These are phyloP conservation scores for Drosophila neotestacea DNA, from an alignment of 2,888 invertebrate genomes.

Conservation along the genomic window DNA sequence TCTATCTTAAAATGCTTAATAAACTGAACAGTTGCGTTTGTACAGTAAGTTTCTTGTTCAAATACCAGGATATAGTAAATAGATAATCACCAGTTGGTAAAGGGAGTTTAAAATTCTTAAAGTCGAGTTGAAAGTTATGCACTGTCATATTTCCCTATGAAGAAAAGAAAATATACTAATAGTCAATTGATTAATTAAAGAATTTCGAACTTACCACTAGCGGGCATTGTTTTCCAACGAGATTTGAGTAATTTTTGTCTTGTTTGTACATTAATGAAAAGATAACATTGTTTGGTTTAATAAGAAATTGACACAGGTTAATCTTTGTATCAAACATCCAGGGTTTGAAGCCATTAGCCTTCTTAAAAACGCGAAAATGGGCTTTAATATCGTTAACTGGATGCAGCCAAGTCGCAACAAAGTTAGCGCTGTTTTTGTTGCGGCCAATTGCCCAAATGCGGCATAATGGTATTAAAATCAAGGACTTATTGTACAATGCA, in stretches of 20 bases:
- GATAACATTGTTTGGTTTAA: too few species aligned
- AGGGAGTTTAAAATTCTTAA: background rate
- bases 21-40: background rate
- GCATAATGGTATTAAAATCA: background rate
- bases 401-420: background rate
- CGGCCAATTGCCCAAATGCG: constrained; percentile 2
- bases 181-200: too few species aligned
- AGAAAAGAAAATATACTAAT: background rate
- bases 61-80: background rate
- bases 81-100: constrained; percentile 4
- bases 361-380: too few species aligned
- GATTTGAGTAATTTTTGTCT: too few species aligned
- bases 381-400: background rate
- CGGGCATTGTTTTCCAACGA: too few species aligned
- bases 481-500: background rate
- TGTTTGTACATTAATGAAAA: too few species aligned
- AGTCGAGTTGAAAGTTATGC: background rate
- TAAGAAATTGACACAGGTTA: too few species aligned
- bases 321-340: too few species aligned
- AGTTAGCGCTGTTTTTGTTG: background rate
- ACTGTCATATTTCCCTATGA: background rate
- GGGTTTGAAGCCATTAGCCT: too few species aligned
- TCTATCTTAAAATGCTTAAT: background rate
- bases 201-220: too few species aligned
- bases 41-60: constrained; percentile 2